Percentiles rank a stretch among this genome's conserved stretches.
Conservation (phyloP, 2,113 vertebrate species). For the Pituophis catenifer region DNA sequence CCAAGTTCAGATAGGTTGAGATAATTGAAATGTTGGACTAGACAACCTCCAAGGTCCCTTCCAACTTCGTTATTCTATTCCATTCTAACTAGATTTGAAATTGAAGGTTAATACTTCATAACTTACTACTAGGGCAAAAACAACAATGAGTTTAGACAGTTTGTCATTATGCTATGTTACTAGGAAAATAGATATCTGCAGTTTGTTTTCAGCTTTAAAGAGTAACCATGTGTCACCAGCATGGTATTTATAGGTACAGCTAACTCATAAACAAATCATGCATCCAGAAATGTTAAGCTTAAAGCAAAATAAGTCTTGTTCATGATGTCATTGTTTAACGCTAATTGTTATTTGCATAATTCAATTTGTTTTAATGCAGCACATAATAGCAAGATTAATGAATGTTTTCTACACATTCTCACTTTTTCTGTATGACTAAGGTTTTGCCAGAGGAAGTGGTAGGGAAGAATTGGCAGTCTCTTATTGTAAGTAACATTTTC, state of each 20-base stretch:
- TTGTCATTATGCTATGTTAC: not conserved
- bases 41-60: no score
- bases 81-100: not conserved
- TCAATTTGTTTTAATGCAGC: not conserved
- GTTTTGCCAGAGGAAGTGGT: not conserved
- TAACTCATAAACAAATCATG: not conserved
- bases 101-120: not conserved
- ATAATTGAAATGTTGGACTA: not conserved
- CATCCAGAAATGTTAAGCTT: not conserved
- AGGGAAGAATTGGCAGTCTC: not conserved
- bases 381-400: not conserved
- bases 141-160: not conserved
- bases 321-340: not conserved
- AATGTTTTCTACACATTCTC: not conserved
- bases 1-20: not conserved
- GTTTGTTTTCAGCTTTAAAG: not conserved
- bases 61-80: no score
- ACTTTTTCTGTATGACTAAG: not conserved
- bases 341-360: not conserved
- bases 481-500: accelerated
- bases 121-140: not conserved
- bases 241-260: not conserved
- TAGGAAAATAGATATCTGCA: not conserved
- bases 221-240: not conserved
- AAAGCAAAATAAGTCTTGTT: not conserved